Evolutionary conservation across 23 tunicate genomes (phyloP), one percentile per base, ranked within the genome.

Genomic region (Ascidia mentula): DNA sequence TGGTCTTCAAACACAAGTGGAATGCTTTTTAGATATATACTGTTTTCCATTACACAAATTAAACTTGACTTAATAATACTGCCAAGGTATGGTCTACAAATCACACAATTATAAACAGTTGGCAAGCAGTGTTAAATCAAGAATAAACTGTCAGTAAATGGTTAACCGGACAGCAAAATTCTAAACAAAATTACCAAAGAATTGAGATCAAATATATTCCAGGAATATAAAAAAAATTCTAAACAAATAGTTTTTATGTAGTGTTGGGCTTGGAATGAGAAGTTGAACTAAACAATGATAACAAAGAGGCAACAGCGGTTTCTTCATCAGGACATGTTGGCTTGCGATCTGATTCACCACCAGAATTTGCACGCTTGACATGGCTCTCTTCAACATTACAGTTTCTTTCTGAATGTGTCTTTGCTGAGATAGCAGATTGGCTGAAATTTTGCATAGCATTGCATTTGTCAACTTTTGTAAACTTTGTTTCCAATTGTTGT

Each of bases 251-350:
- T n/a, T n/a, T n/a, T n/a, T n/a, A n/a, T n/a, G n/a, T n/a, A n/a
- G 65, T 53, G 24, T 53, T 28, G 28, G 24, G 24, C 24, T 53
- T 53, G 24, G 65, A 28, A 6, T 20, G 65, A 28, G 65, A 53
- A 20, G 86, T 46, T 73, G 78, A 72, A 17, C 70, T 77, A 36
- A 83, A 83, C 36, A 89, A 78, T 18, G 78, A 83, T 31, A 89
- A 42, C 46, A 89, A 69, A 28, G 95, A 89, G 0, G 87, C 95
- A 59, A 89, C 76, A 1, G 95, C 95, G 15, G 87, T 79, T 79
- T 89, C 95, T 72, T 89, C 95, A 45, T 89, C 95, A 4, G 88
- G 88, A 37, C 88, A 83, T 5, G 88, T 77, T 40, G 95, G 95
- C 45, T 89, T 89, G 0, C 95, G 84, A 30, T 89, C 95, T 53